Evolutionary conservation across 2,888 invertebrate species (phyloP).

Genomic region (Biston stratarius): DNA sequence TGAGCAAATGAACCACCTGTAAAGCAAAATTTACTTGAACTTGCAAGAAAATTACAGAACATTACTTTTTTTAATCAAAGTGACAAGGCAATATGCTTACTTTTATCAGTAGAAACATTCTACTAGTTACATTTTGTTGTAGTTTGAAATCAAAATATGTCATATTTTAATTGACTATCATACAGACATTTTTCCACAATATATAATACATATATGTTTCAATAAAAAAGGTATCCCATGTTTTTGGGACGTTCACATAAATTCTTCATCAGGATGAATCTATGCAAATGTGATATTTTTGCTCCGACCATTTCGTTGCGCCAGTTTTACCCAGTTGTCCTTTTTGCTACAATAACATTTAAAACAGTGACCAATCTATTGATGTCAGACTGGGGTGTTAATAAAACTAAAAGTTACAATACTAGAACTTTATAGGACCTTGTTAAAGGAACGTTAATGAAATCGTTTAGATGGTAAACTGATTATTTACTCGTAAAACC

Average conservation of each 20-base stretch:
- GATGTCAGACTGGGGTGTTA: not conserved
- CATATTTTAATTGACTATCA: not conserved
- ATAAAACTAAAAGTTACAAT: too few species aligned
- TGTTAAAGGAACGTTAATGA: too few species aligned
- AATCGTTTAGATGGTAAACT: too few species aligned
- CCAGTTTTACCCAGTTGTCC: constrained; percentile 25
- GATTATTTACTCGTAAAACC: too few species aligned
- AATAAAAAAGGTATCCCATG: constrained; percentile 21
- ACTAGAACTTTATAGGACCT: too few species aligned
- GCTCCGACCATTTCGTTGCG: constrained; percentile 29
- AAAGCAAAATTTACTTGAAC: too few species aligned
- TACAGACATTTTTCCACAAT: not conserved
- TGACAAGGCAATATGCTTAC: too few species aligned
- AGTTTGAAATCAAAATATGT: not conserved
- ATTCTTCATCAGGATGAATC: constrained; percentile 37
- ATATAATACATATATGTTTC: not conserved
- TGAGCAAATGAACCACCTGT: not conserved
- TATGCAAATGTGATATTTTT: constrained; percentile 40
- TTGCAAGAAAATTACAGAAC: too few species aligned
- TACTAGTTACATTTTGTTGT: not conserved
- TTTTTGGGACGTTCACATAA: constrained; percentile 35
- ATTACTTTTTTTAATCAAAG: too few species aligned
- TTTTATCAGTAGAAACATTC: too few species aligned
- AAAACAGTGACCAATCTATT: constrained; percentile 8
- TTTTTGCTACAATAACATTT: constrained; percentile 25